phyloP scores from a whole-genome alignment of 1,140 invertebrate genomes.

The Mercenaria mercenaria region DNA sequence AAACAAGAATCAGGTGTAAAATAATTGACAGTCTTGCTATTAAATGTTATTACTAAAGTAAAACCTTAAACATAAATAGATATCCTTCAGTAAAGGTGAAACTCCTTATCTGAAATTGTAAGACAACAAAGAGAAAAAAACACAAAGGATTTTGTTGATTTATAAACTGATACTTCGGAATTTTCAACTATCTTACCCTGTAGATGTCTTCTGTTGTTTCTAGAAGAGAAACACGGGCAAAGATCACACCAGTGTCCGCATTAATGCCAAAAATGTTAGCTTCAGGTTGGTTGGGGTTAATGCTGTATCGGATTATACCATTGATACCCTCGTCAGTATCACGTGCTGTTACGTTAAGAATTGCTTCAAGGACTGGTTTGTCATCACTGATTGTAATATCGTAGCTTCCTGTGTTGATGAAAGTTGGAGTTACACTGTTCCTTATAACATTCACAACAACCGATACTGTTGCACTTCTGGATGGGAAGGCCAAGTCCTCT shows the following conservation, averaged over 20 bases:
- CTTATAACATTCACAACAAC: conserved; percentile 65
- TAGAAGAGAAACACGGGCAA: conserved; percentile 64
- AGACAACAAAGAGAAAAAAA: too few relatives aligned
- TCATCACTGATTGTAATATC: conserved; percentile 65
- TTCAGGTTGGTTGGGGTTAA: neutral
- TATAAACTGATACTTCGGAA: too few relatives aligned
- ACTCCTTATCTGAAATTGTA: too few relatives aligned
- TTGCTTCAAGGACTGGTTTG: conserved; percentile 48
- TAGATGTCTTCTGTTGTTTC: conserved; percentile 54
- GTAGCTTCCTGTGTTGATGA: conserved; percentile 41
- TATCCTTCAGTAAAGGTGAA: too few relatives aligned
- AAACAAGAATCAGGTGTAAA: too few relatives aligned
- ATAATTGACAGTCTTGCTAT: too few relatives aligned
- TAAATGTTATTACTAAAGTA: too few relatives aligned
- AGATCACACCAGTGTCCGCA: conserved; percentile 62
- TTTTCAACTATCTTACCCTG: conserved; percentile 40
- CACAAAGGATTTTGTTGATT: too few relatives aligned
- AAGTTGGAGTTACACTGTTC: conserved; percentile 73
- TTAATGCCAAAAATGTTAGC: conserved; percentile 71
- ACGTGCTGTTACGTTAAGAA: conserved; percentile 64
- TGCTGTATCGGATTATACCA: conserved; percentile 67
- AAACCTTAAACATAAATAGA: too few relatives aligned
- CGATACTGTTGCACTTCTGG: conserved; percentile 22
- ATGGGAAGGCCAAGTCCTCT: conserved; percentile 63
- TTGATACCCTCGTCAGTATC: conserved; percentile 69